Conservation (phyloP, 2,888 invertebrate species). For the Anarsia innoxiella region DNA sequence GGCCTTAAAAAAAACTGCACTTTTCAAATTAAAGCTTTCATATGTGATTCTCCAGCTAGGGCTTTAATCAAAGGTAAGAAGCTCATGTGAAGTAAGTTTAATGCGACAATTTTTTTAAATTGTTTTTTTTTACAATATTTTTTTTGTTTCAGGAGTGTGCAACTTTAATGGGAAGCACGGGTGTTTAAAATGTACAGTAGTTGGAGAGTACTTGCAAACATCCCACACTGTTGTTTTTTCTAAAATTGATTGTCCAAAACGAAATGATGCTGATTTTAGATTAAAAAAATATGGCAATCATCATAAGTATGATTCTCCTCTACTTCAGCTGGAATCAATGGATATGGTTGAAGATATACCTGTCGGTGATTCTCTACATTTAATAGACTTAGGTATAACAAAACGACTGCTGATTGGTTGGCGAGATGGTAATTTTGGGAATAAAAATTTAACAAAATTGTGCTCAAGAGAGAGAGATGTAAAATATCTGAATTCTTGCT, state of each 20-base stretch:
- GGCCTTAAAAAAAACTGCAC: not conserved
- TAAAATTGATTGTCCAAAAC: not conserved
- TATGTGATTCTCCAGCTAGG: constrained; percentile 5
- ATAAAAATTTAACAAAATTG: constrained; percentile 13
- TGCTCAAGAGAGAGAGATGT: constrained; percentile 7
- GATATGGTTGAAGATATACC: constrained; percentile 16
- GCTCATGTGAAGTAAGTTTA: not conserved
- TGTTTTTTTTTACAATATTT: not conserved
- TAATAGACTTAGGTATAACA: constrained; percentile 19
- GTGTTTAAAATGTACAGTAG: constrained; percentile 14
- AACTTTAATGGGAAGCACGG: constrained; percentile 17
- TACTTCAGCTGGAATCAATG: constrained; percentile 8
- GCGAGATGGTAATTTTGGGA: constrained; percentile 19
- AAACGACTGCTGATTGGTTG: constrained; percentile 18
- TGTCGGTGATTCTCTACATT: constrained; percentile 17
- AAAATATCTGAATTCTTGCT: constrained; percentile 4
- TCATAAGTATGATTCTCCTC: not conserved
- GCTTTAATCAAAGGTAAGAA: constrained; percentile 2
- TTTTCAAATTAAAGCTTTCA: not conserved
- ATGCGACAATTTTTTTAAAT: not conserved
- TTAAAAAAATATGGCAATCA: not conserved
- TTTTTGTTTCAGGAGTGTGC: constrained; percentile 13
- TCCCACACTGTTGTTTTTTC: constrained; percentile 5
- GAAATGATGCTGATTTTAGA: not conserved
- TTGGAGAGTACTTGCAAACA: constrained; percentile 15